Evolutionary conservation across 2,797 vertebrate species (phyloP), one percentile per base, ranked within the genome.

Genomic region (Acomys russatus): DNA sequence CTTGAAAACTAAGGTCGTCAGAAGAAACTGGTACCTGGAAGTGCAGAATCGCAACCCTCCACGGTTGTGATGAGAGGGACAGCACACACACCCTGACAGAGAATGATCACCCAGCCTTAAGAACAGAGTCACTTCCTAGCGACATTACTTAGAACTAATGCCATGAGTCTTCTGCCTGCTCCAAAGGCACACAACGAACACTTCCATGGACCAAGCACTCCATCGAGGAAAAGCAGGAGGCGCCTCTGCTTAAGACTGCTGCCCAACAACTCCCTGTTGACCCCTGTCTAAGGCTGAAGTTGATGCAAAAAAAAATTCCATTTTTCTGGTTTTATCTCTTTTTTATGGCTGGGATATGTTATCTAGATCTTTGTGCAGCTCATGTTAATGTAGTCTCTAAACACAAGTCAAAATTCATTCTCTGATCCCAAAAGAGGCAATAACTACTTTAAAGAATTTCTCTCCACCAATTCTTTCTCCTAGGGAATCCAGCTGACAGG

Each of bases 361-460:
- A 96, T 91, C 95, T 94, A 96, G 94, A 96, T 97, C 97, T 97
- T 97, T 96, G 96, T 96, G 95, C 94, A 79, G 25, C 59, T 96
- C 77, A 38, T 94, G 97, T 97, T 97, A 97, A 98, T 95, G 96
- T 76, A 94, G 94, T 98, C 97, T 97, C 97, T 96, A 95, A 97
- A 94, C 97, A 94, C 97, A 97, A 97, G 97, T 97, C 97, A 97
- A 98, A 97, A 97, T 96, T 97, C 96, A 97, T 97, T 97, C 97
- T 98, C 89, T 97, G 95, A 97, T 98, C 97, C 97, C 97, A 88
- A 97, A 97, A 98, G 97, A 97, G 94, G 93, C 94, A 80, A 83
- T 93, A 98, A 97, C 95, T 90, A 92, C 97, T 97, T 97, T 97
- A 98, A 97, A 98, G 97, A 97, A 97, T 97, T 97, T 97, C 94